A percentile compares a stretch with the other conserved stretches of the same genome.
These are phyloP conservation scores for Tetrapedia diversipes DNA, from an alignment of 2,888 invertebrate species.

Conservation along the genomic window DNA sequence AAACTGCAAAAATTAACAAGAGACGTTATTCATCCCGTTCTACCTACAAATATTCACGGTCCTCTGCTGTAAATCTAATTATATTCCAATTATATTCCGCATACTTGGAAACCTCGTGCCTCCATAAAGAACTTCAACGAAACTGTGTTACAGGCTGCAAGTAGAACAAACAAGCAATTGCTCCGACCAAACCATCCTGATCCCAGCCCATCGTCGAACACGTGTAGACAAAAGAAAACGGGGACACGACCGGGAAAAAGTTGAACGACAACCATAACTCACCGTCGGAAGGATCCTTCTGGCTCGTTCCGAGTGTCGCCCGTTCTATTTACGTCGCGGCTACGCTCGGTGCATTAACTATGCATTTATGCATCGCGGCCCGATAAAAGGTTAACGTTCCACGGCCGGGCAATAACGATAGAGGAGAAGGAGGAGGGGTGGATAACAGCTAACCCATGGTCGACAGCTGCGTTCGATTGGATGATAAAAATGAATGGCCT, in stretches of 20 bases:
- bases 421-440: no score
- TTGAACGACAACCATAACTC: neutral
- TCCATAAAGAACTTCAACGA: no score
- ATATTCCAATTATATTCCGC: no score
- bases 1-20: no score
- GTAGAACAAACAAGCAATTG: neutral
- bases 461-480: slow-evolving; percentile 58
- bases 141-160: no score
- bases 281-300: neutral
- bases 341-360: slow-evolving; percentile 23
- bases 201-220: neutral
- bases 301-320: neutral
- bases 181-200: neutral
- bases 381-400: slow-evolving; percentile 37
- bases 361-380: slow-evolving; percentile 16
- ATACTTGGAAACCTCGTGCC: no score
- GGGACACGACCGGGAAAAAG: neutral
- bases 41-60: no score
- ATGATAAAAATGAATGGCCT: slow-evolving; percentile 64
- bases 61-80: no score
- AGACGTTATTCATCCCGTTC: no score
- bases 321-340: slow-evolving; percentile 2
- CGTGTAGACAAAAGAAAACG: neutral
- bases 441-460: neutral
- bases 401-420: slow-evolving; percentile 17